Evolutionary conservation across 1,140 invertebrate species (phyloP).

Genomic region (Dendrolimus kikuchii): DNA sequence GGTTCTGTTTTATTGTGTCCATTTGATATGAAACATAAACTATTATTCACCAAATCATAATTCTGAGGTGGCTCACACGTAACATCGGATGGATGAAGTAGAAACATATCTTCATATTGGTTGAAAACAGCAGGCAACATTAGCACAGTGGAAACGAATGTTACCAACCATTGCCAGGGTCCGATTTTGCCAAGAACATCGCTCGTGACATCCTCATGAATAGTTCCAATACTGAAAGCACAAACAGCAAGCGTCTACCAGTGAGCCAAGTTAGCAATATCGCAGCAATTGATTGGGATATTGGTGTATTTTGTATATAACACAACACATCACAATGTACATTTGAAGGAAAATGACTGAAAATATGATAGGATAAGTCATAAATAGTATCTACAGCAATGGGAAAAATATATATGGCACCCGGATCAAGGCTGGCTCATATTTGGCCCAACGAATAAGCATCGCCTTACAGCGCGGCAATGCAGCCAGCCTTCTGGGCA

Average conservation of each 20-base stretch:
- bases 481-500: no score
- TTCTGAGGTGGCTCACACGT: constrained; percentile 26
- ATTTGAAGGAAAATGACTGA: no score
- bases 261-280: no score
- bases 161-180: constrained; percentile 53
- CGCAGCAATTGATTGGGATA: no score
- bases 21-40: constrained; percentile 31
- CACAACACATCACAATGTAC: no score
- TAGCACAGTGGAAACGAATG: constrained; percentile 30
- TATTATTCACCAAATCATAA: constrained; percentile 22
- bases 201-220: constrained; percentile 56
- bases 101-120: constrained; percentile 45
- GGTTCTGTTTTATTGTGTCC: constrained; percentile 25
- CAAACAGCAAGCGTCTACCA: constrained; percentile 1
- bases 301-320: no score
- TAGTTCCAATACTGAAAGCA: constrained; percentile 49
- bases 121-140: constrained; percentile 37
- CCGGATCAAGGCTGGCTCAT: no score
- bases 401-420: no score
- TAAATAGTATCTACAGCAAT: no score
- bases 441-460: no score
- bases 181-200: constrained; percentile 55
- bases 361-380: no score
- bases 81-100: constrained; percentile 27
- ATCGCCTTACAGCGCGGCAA: no score